Evolutionary conservation across 2,797 vertebrate genomes (phyloP).

Genomic region (Odontamblyopus rebecca): DNA sequence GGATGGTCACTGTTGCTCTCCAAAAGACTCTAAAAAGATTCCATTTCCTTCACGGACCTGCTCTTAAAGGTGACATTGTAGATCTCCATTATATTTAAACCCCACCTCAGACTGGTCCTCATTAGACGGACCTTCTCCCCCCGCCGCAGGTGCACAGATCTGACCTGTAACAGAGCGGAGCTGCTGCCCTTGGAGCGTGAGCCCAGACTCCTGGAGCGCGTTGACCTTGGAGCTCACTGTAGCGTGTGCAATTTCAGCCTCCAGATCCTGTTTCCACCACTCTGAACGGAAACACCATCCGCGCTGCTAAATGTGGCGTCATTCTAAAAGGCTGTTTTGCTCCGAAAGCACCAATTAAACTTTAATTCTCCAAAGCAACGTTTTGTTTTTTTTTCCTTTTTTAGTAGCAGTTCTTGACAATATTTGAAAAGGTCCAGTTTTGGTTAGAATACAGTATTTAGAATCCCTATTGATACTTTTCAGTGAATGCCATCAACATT

Average conservation of each 20-base stretch:
- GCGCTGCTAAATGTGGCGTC: conserved; percentile 16
- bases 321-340: not conserved
- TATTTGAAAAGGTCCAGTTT: not conserved
- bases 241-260: conserved; percentile 23
- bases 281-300: conserved; percentile 10
- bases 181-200: not conserved
- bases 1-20: no score
- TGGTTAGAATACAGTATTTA: not conserved
- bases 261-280: not conserved
- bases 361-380: not conserved
- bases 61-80: not conserved
- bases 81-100: not conserved
- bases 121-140: not conserved
- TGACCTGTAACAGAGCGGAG: not conserved
- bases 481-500: no score
- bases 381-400: not conserved
- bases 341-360: not conserved
- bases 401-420: not conserved
- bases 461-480: no score
- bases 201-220: conserved; percentile 7
- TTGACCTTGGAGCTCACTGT: conserved; percentile 13
- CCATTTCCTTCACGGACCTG: not conserved
- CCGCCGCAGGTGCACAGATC: not conserved
- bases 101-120: not conserved
- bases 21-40: no score